Evolutionary conservation across 2,888 invertebrate genomes (phyloP).

Genomic region (Harpalus rufipes): DNA sequence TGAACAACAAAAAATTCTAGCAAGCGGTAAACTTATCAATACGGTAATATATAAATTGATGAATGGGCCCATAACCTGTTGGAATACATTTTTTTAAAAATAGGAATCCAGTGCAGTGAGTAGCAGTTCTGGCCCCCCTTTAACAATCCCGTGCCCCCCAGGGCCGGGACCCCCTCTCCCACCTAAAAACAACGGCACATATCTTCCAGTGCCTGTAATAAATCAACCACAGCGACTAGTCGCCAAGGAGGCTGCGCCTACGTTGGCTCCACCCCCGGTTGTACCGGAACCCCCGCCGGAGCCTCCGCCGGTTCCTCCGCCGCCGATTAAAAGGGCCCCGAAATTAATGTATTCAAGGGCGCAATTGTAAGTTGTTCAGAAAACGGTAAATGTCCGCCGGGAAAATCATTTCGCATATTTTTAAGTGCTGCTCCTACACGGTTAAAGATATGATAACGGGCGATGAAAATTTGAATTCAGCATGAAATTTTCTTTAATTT

Average conservation of each 20-base stretch:
- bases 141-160: too few species aligned
- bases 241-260: not conserved
- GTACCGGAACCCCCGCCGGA: not conserved
- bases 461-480: too few species aligned
- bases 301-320: slow-evolving; percentile 55
- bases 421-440: too few species aligned
- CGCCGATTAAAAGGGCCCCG: slow-evolving; percentile 71
- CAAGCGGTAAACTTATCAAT: slow-evolving; percentile 84
- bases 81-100: too few species aligned
- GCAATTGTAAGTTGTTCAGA: slow-evolving; percentile 74
- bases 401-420: too few species aligned
- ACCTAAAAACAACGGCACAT: slow-evolving; percentile 57
- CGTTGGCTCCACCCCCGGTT: not conserved
- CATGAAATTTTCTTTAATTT: too few species aligned
- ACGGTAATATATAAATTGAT: slow-evolving; percentile 70
- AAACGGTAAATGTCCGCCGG: too few species aligned
- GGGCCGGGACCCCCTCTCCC: too few species aligned
- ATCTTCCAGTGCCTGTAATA: slow-evolving; percentile 58
- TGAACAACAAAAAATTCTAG: slow-evolving; percentile 85
- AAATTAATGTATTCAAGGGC: slow-evolving; percentile 74
- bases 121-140: too few species aligned
- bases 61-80: too few species aligned
- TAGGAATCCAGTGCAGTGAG: too few species aligned
- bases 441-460: too few species aligned
- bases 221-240: not conserved